A percentile compares a stretch with the other conserved stretches of the same genome.
Conservation (phyloP, 2,888 invertebrate genomes). For the Dorcus parallelipipedus region DNA sequence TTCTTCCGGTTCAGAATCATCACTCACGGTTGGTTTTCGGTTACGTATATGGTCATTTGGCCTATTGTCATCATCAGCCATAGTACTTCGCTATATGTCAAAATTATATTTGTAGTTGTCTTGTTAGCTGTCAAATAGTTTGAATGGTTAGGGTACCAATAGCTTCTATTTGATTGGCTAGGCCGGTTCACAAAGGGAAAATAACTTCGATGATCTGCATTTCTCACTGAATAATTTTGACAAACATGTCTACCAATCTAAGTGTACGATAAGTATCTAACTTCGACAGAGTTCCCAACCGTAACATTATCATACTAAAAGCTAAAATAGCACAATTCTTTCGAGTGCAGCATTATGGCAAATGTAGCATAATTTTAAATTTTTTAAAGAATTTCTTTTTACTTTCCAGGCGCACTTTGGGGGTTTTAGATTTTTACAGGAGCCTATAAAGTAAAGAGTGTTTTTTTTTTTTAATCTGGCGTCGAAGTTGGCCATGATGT, state of each 20-base stretch:
- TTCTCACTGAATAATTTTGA: neutral
- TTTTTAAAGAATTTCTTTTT: no score
- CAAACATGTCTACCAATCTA: neutral
- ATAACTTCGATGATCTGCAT: neutral
- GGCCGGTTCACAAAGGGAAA: neutral
- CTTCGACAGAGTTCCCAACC: no score
- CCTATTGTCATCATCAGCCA: constrained; percentile 32
- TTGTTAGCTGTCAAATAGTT: constrained; percentile 12
- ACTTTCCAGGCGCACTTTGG: no score
- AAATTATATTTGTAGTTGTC: constrained; percentile 1
- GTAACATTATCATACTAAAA: no score
- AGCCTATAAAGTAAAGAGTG: no score
- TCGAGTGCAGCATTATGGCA: no score
- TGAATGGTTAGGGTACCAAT: constrained; percentile 7
- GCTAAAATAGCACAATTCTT: no score
- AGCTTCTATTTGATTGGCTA: constrained; percentile 1
- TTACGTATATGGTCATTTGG: constrained; percentile 16
- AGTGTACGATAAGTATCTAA: neutral
- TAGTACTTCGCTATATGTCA: constrained; percentile 22
- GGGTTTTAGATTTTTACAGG: no score
- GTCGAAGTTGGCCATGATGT: no score
- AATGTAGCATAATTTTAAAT: no score
- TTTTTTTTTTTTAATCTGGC: no score
- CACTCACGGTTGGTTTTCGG: constrained; percentile 15
- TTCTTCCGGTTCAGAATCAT: constrained; percentile 29